Evolutionary conservation across 2,888 invertebrate genomes (phyloP), one percentile per base, ranked within the genome.

Genomic region (Platycheirus rosarum): DNA sequence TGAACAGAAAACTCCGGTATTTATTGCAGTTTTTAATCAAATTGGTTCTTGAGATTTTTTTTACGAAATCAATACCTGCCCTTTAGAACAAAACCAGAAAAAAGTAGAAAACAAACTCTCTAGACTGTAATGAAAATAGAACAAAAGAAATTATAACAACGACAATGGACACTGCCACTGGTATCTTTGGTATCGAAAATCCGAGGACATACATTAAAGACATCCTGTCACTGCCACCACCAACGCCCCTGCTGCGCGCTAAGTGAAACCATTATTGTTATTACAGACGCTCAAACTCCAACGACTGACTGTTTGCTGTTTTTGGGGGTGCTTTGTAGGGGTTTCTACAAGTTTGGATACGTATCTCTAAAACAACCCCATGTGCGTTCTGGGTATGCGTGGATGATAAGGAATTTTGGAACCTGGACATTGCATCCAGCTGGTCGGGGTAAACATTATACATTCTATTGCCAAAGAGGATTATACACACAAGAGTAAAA

Each of bases 61-160:
- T n/a, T n/a, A n/a, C n/a, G n/a, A n/a, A n/a, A n/a, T n/a, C n/a
- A n/a, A n/a, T n/a, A n/a, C n/a, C n/a, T n/a, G n/a, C n/a, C n/a
- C n/a, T n/a, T n/a, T n/a, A n/a, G n/a, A 20, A 14, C 32, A 44
- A 71, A 55, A 51, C 16, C 57, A 51, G 26, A 13, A 9, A 16
- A 18, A 29, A 14, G 29, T 0, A 40, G 32, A 48, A 55, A 14
- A 48, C 26, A 70, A 57, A 14, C 40, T 71, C 62, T 76, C 23
- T 2, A 23, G 23, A 80, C 71, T 65, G 71, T 71, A 82, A 82
- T 70, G 66, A 62, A 76, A 76, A 76, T 71, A 42, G 8, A 29
- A 70, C 75, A 75, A 70, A 75, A 65, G 57, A 60, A 75, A 65
- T 57, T 57, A 75, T 75, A 79, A 69, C 75, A 70, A 75, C 20